These are phyloP conservation scores for Platichthys flesus DNA, from an alignment of 2,113 vertebrate genomes.

Conservation along the genomic window DNA sequence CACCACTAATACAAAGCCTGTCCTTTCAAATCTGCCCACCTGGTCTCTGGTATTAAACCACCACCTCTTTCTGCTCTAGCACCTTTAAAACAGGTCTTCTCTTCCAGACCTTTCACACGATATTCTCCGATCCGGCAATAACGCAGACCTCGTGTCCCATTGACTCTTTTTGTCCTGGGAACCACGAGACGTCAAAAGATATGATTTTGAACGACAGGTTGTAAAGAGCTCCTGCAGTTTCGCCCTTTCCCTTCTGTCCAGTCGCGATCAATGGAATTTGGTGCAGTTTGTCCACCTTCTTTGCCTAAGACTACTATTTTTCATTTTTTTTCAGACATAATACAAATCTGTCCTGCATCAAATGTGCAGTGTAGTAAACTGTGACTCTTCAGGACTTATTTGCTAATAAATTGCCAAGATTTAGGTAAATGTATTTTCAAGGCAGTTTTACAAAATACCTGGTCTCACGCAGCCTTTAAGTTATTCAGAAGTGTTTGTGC, in stretches of 20 bases:
- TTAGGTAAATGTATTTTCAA: too few species aligned
- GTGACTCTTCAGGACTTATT: too few species aligned
- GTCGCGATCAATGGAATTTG: neutral
- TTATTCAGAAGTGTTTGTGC: slow-evolving; percentile 26
- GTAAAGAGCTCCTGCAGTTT: neutral
- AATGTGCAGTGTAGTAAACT: too few species aligned
- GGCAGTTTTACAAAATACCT: too few species aligned
- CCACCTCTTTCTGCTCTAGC: neutral
- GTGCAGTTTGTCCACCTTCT: neutral
- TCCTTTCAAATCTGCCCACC: slow-evolving; percentile 37
- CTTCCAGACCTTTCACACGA: neutral
- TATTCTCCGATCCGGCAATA: too few species aligned
- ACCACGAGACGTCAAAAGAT: neutral
- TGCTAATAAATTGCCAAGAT: too few species aligned
- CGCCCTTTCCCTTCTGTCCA: neutral
- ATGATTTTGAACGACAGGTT: slow-evolving; percentile 15
- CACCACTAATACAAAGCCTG: slow-evolving; percentile 6
- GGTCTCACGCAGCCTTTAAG: neutral
- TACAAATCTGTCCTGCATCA: neutral
- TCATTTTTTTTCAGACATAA: too few species aligned
- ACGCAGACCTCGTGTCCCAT: neutral
- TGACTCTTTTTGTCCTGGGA: neutral
- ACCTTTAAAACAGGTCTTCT: neutral
- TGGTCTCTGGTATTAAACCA: slow-evolving; percentile 10
- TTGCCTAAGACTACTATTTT: neutral